Percentiles rank a stretch among this genome's conserved stretches.
Conservation (phyloP, 2,888 invertebrate genomes). For the Bellardia pandia region DNA sequence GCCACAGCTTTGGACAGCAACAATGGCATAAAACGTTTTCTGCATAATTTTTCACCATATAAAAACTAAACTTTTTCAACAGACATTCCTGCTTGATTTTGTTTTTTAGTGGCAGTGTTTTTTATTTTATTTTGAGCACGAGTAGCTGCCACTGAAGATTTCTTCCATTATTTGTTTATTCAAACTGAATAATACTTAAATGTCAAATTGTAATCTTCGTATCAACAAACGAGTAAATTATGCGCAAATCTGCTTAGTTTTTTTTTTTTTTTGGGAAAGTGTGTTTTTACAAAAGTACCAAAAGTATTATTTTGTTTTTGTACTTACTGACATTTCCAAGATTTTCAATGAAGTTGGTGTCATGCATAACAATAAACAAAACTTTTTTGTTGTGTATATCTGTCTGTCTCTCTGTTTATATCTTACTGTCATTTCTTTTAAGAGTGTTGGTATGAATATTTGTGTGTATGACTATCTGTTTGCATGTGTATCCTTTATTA, state of each 20-base stretch:
- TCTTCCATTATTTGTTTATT: constrained; percentile 60
- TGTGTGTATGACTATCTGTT: background rate
- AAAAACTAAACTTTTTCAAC: constrained; percentile 46
- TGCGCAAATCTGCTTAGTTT: constrained; percentile 64
- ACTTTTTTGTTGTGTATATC: constrained; percentile 38
- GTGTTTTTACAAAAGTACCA: constrained; percentile 41
- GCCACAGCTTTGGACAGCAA: constrained; percentile 41
- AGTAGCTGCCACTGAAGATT: constrained; percentile 52
- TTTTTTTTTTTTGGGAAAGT: background rate
- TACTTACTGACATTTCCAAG: constrained; percentile 64
- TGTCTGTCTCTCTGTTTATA: constrained; percentile 12
- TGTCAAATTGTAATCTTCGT: constrained; percentile 70
- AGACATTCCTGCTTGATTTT: constrained; percentile 23
- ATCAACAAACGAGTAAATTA: constrained; percentile 69
- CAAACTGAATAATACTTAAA: constrained; percentile 68
- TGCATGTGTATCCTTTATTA: background rate
- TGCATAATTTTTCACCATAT: constrained; percentile 53
- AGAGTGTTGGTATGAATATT: background rate
- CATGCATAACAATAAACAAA: constrained; percentile 73
- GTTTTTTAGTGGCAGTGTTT: background rate
- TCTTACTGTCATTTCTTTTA: background rate
- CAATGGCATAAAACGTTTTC: constrained; percentile 53
- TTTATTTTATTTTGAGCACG: constrained; percentile 37
- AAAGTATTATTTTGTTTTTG: constrained; percentile 54
- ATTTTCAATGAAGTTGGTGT: constrained; percentile 68